phyloP scores from a whole-genome alignment of 2,113 vertebrate species.

The Myrmecophaga tridactyla region DNA sequence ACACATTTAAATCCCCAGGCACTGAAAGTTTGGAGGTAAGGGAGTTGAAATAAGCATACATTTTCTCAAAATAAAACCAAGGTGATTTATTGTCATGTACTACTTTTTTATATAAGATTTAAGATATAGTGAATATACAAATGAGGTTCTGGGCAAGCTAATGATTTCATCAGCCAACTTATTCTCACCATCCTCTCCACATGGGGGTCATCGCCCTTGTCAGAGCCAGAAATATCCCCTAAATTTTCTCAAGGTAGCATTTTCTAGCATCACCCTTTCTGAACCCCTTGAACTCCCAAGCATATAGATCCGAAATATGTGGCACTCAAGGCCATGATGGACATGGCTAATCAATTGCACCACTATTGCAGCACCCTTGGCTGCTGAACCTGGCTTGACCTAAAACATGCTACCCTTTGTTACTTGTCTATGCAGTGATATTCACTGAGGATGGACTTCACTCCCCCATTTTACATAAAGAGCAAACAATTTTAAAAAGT shows the following conservation, averaged over 20 bases:
- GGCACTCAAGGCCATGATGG: background rate
- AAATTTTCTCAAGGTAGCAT: background rate
- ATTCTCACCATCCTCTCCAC: background rate
- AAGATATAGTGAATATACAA: background rate
- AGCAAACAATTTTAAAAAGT: background rate
- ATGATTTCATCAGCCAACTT: background rate
- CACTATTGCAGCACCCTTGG: background rate
- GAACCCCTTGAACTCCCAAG: background rate
- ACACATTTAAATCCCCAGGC: slow-evolving; percentile 6
- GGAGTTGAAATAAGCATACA: background rate
- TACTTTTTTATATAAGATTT: slow-evolving; percentile 44
- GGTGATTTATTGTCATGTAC: slow-evolving; percentile 1
- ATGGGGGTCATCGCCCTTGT: background rate
- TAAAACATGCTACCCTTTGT: background rate
- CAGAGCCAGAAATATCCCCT: background rate
- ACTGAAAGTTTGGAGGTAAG: background rate
- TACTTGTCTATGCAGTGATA: background rate
- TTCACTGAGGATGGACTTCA: background rate
- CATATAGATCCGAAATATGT: background rate
- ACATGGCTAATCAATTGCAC: background rate
- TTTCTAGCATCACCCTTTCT: background rate
- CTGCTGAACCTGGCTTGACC: background rate
- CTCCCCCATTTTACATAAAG: background rate
- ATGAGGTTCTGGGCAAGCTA: background rate
- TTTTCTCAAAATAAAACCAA: slow-evolving; percentile 46